These are phyloP conservation scores for Polydesmus complanatus DNA, from an alignment of 2,888 invertebrate genomes.

Conservation along the genomic window DNA sequence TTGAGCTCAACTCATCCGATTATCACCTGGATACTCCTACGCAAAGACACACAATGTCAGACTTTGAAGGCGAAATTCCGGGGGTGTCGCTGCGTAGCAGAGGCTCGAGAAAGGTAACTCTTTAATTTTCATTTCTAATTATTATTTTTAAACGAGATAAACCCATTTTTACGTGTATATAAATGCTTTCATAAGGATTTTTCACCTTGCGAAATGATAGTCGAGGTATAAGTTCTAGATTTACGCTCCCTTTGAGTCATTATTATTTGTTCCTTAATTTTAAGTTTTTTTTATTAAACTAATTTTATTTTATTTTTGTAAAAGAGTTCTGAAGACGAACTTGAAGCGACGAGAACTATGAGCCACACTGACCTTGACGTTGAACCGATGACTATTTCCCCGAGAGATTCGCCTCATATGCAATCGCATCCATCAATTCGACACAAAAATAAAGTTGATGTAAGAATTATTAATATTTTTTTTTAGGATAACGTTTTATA, in stretches of 20 bases:
- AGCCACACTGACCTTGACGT: conserved; percentile 11
- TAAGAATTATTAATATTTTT: neutral
- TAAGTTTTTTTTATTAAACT: neutral
- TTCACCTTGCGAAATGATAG: conserved; percentile 6
- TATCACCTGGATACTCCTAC: neutral
- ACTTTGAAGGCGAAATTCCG: neutral
- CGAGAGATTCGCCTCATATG: conserved; percentile 4
- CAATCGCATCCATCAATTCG: neutral
- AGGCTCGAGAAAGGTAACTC: neutral
- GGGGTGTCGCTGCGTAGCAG: neutral
- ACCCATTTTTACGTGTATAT: conserved; percentile 9
- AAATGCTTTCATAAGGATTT: conserved; percentile 15
- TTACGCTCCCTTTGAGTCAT: neutral
- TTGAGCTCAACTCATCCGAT: neutral
- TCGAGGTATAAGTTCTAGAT: conserved; percentile 1
- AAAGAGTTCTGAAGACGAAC: conserved; percentile 9
- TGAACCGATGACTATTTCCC: neutral
- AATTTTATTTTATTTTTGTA: neutral
- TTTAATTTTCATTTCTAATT: neutral
- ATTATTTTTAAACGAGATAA: neutral
- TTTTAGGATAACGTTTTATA: neutral
- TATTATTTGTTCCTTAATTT: neutral
- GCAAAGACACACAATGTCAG: neutral
- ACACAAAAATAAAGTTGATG: conserved; percentile 11
- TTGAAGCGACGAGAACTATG: conserved; percentile 8